Evolutionary conservation across 2,113 vertebrate species (phyloP).

Genomic region (Nothoprocta pentlandii): DNA sequence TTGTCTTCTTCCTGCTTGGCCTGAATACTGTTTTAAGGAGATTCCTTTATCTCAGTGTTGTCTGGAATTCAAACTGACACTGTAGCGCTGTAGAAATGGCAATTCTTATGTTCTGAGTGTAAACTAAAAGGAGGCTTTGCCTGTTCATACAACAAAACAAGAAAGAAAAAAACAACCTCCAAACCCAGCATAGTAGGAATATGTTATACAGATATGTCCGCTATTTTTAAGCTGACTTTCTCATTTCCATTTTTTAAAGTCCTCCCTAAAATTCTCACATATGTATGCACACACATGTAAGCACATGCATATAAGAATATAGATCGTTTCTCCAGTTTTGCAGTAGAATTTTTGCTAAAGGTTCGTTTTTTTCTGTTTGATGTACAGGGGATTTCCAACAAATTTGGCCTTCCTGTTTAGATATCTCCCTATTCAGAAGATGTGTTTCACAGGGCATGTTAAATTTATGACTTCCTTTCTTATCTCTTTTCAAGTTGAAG

Average conservation of each 20-base stretch:
- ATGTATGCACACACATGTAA: no score
- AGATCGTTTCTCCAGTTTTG: not conserved
- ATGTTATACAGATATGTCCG: not conserved
- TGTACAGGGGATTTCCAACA: not conserved
- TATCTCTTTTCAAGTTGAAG: not conserved
- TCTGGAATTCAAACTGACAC: not conserved
- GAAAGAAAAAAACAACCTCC: not conserved
- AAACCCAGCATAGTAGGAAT: not conserved
- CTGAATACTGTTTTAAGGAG: not conserved
- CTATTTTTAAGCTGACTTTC: not conserved
- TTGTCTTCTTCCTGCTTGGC: not conserved
- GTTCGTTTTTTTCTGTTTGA: not conserved
- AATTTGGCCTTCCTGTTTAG: not conserved
- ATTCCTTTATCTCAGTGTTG: not conserved
- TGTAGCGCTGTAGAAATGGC: not conserved
- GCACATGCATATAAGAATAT: no score
- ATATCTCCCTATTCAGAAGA: not conserved
- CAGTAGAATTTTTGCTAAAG: not conserved
- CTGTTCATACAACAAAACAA: not conserved
- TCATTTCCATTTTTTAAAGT: fast-evolving
- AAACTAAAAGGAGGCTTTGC: not conserved
- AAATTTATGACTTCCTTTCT: not conserved
- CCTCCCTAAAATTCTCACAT: not conserved
- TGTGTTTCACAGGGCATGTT: not conserved
- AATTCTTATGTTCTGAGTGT: not conserved